These are phyloP conservation scores for Sericinus montela DNA, from an alignment of 2,888 invertebrate species.

Conservation along the genomic window DNA sequence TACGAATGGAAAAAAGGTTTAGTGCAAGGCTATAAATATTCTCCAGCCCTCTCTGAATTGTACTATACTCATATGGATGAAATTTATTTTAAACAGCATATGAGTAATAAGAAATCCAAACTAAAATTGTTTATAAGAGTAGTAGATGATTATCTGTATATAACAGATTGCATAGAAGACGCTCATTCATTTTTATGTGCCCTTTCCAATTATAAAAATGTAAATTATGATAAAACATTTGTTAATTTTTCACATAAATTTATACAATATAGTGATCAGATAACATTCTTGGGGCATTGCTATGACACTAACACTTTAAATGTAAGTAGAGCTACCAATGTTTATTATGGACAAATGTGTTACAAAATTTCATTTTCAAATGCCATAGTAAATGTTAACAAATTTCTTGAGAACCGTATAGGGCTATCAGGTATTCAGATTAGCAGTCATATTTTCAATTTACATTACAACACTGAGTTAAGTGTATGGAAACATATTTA, in stretches of 20 bases:
- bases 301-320: slow-evolving; percentile 56
- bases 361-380: slow-evolving; percentile 65
- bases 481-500: slow-evolving; percentile 63
- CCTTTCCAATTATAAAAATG: slow-evolving; percentile 58
- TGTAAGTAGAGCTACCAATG: slow-evolving; percentile 57
- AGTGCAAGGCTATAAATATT: slow-evolving; percentile 71
- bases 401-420: slow-evolving; percentile 63
- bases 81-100: slow-evolving; percentile 45
- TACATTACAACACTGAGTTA: slow-evolving; percentile 53
- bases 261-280: slow-evolving; percentile 45
- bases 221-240: slow-evolving; percentile 63
- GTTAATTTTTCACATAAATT: slow-evolving; percentile 52
- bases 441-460: slow-evolving; percentile 63
- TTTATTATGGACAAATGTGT: slow-evolving; percentile 65
- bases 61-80: slow-evolving; percentile 64
- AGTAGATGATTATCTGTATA: slow-evolving; percentile 72
- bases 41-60: slow-evolving; percentile 69
- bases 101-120: slow-evolving; percentile 29
- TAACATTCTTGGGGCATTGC: slow-evolving; percentile 61
- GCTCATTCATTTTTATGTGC: slow-evolving; percentile 54
- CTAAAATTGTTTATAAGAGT: slow-evolving; percentile 58
- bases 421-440: slow-evolving; percentile 66
- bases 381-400: slow-evolving; percentile 45
- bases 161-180: slow-evolving; percentile 58
- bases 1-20: slow-evolving; percentile 68